Conservation (phyloP, 2,888 invertebrate genomes). For the Diadegma fenestrale region DNA sequence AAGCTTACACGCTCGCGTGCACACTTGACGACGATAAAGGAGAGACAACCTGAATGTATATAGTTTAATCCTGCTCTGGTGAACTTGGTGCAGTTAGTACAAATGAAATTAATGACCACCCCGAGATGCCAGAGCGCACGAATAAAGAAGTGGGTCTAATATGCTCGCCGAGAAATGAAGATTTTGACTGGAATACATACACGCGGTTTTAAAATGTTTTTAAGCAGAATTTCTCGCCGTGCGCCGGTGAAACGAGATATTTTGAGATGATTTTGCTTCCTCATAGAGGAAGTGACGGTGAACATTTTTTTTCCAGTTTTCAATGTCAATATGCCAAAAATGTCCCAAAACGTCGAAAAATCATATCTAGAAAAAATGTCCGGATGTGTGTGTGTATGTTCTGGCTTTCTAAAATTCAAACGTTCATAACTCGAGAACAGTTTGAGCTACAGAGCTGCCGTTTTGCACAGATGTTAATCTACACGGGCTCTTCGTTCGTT, state of each 20-base stretch:
- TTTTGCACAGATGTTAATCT: no score
- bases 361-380: no score
- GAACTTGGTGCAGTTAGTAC: conserved; percentile 17
- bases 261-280: no score
- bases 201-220: not conserved
- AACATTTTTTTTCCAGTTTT: no score
- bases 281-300: no score
- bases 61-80: conserved; percentile 11
- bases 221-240: conserved; percentile 23
- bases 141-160: conserved; percentile 28
- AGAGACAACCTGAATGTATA: conserved; percentile 26
- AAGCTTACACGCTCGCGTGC: conserved; percentile 34
- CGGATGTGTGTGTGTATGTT: no score
- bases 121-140: conserved; percentile 25
- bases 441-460: no score
- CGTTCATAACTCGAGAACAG: no score
- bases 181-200: conserved; percentile 21
- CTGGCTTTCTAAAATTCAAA: no score
- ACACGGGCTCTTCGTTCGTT: no score
- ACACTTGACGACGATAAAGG: conserved; percentile 36
- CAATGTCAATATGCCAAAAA: no score
- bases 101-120: conserved; percentile 41
- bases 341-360: no score
- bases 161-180: conserved; percentile 37
- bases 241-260: not conserved